Percentiles rank a stretch among this genome's conserved stretches.
Evolutionary conservation across 2,888 invertebrate species (phyloP).

Genomic region (Eilema depressum): DNA sequence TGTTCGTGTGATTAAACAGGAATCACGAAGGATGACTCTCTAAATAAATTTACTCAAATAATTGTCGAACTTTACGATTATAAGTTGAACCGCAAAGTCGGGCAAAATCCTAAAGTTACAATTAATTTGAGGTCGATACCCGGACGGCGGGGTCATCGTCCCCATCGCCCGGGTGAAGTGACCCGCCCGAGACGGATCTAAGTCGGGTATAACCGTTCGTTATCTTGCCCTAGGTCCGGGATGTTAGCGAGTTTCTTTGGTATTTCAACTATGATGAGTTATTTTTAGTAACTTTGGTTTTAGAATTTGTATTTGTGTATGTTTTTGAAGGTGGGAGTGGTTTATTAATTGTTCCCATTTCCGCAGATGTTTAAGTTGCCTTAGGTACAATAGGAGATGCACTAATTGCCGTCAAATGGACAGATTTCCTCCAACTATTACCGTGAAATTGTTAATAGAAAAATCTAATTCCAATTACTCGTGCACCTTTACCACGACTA

Average conservation of each 20-base stretch:
- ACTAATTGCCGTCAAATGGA: no score
- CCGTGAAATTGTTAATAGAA: no score
- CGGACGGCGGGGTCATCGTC: conserved; percentile 54
- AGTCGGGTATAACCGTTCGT: conserved; percentile 50
- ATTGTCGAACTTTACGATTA: not conserved
- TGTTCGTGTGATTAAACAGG: no score
- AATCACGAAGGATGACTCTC: not conserved
- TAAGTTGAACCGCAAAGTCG: conserved; percentile 13
- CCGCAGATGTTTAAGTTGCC: no score
- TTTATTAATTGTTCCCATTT: no score
- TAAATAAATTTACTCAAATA: not conserved
- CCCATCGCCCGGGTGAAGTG: conserved; percentile 50
- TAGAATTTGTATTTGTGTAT: not conserved
- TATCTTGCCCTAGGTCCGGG: conserved; percentile 49
- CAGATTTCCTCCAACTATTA: no score
- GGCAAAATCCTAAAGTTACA: conserved; percentile 19
- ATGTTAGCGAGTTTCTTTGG: conserved; percentile 33
- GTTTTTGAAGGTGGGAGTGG: no score
- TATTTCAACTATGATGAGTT: conserved; percentile 9
- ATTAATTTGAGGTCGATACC: conserved; percentile 50
- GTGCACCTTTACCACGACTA: no score
- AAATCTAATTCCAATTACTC: no score
- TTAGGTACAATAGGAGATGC: no score
- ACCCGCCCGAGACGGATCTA: conserved; percentile 54
- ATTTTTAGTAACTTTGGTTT: not conserved